Evolutionary conservation across 1,140 invertebrate species (phyloP).

Genomic region (Penaeus vannamei): DNA sequence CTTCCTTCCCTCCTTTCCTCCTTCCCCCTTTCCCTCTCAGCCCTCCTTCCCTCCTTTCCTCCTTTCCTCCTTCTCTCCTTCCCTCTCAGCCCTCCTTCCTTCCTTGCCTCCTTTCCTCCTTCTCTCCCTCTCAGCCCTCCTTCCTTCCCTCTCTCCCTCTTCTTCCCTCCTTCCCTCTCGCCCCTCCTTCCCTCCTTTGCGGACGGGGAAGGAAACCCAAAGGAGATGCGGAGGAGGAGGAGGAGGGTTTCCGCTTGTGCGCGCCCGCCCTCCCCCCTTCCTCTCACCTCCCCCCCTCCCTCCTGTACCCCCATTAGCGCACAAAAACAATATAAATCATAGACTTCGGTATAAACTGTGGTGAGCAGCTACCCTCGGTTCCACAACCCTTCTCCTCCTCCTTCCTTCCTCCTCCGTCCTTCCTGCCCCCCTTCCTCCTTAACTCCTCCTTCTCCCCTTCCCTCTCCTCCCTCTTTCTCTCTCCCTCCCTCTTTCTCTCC

Average conservation of each 20-base stretch:
- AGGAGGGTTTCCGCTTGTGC: no score
- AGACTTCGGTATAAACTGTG: conserved; percentile 56
- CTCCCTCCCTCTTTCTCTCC: conserved; percentile 16
- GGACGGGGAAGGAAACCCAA: no score
- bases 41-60: no score
- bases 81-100: no score
- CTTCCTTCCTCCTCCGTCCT: neutral
- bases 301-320: conserved; percentile 21
- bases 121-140: neutral
- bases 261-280: no score
- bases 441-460: neutral
- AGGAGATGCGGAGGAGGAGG: no score
- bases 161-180: no score
- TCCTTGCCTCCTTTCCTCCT: no score
- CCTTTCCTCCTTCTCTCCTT: neutral
- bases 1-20: neutral
- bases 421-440: neutral
- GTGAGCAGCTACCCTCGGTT: conserved; percentile 34
- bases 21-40: no score
- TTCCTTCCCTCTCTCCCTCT: no score
- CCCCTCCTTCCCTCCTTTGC: no score
- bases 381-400: conserved; percentile 39
- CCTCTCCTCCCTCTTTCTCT: neutral
- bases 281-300: neutral
- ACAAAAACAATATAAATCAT: conserved; percentile 56